A percentile compares a stretch with the other conserved stretches of the same genome.
phyloP scores from a whole-genome alignment of 2,888 invertebrate species.

The Podabrus alpinus region DNA sequence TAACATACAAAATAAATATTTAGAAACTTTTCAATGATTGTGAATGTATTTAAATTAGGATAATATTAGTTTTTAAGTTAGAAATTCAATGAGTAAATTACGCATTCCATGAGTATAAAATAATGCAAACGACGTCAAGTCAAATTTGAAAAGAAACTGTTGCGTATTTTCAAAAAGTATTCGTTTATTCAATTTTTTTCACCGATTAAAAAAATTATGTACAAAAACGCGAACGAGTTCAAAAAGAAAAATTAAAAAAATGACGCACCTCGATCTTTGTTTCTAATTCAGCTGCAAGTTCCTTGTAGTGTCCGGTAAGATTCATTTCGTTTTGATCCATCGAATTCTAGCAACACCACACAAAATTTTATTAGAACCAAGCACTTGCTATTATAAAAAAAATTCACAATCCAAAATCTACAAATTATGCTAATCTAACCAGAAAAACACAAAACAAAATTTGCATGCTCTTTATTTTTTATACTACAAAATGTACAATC shows the following conservation, averaged over 20 bases:
- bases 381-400: conserved; percentile 28
- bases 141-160: background rate
- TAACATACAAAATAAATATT: background rate
- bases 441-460: conserved; percentile 42
- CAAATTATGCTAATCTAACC: conserved; percentile 6
- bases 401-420: conserved; percentile 29
- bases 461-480: conserved; percentile 47
- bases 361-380: background rate
- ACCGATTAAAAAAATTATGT: background rate
- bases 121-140: background rate
- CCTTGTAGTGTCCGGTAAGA: conserved; percentile 49
- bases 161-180: background rate
- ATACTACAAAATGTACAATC: background rate
- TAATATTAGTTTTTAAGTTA: no score
- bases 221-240: background rate
- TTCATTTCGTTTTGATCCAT: conserved; percentile 45
- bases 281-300: conserved; percentile 48
- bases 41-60: no score
- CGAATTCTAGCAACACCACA: conserved; percentile 40
- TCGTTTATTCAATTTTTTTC: background rate
- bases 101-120: no score
- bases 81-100: no score
- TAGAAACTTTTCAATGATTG: no score
- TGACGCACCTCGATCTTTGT: conserved; percentile 51
- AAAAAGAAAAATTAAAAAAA: background rate